These are phyloP conservation scores for Pseudococcus jackbeardsleyi DNA, from an alignment of 2,888 invertebrate genomes.

Conservation along the genomic window DNA sequence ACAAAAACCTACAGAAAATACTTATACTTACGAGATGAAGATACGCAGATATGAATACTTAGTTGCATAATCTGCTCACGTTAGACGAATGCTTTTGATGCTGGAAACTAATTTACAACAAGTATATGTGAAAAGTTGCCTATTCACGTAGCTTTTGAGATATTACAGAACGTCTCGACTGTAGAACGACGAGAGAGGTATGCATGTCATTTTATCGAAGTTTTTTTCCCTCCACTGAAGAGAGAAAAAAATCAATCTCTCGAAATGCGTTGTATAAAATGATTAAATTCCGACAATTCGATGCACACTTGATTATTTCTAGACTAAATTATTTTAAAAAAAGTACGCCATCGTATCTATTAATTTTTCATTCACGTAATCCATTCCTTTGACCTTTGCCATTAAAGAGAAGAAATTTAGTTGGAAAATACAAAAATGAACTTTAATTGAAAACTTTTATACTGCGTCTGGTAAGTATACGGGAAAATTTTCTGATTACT, in stretches of 20 bases:
- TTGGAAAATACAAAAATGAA: slow-evolving; percentile 11
- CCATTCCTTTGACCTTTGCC: slow-evolving; percentile 14
- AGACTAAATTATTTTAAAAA: not conserved
- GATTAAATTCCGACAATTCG: not conserved
- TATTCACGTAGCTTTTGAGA: slow-evolving; percentile 8
- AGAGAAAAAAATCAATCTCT: not conserved
- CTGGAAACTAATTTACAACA: slow-evolving; percentile 1
- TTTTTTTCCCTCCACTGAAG: not conserved
- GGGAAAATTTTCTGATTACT: not conserved
- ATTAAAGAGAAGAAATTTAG: not conserved
- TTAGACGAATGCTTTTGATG: slow-evolving; percentile 6
- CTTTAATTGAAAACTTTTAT: slow-evolving; percentile 33
- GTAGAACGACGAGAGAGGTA: not conserved
- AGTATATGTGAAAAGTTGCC: slow-evolving; percentile 28
- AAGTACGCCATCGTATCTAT: not conserved
- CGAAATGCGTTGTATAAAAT: not conserved
- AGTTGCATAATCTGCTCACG: slow-evolving; percentile 24
- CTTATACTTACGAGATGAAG: not conserved
- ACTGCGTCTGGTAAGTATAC: too few relatives aligned
- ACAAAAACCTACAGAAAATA: not conserved
- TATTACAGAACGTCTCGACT: not conserved
- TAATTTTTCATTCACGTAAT: slow-evolving; percentile 29
- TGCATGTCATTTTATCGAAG: not conserved
- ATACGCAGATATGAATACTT: not conserved
- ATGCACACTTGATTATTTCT: too few relatives aligned